Evolutionary conservation across 2,888 invertebrate genomes (phyloP).

Genomic region (Agriotes lineatus): DNA sequence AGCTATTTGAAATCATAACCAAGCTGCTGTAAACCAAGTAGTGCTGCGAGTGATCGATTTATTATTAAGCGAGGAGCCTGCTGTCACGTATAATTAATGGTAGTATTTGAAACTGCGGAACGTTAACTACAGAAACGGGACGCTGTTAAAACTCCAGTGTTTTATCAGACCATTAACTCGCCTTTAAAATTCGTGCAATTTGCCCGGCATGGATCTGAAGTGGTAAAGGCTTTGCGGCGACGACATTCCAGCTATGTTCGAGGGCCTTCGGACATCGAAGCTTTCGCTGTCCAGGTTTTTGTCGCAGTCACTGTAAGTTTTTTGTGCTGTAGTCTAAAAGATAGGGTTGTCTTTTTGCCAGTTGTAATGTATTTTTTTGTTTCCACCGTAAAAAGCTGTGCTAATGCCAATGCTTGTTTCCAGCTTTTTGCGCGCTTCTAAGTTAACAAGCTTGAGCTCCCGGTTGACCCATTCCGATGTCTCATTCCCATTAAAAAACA

Average conservation of each 20-base stretch:
- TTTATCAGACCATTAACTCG: neutral
- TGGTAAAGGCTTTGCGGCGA: constrained; percentile 1
- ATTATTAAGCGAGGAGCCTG: too few relatives aligned
- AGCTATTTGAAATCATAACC: too few relatives aligned
- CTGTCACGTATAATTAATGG: too few relatives aligned
- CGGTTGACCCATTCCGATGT: neutral
- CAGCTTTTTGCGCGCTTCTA: neutral
- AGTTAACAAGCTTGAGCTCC: neutral
- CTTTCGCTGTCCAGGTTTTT: constrained; percentile 80
- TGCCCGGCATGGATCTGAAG: constrained; percentile 14
- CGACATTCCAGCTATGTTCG: constrained; percentile 69
- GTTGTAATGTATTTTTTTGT: neutral
- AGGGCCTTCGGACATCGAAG: constrained; percentile 80
- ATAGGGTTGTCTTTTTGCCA: neutral
- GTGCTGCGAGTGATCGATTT: too few relatives aligned
- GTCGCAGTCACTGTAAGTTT: constrained; percentile 82
- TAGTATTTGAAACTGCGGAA: neutral
- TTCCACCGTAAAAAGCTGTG: neutral
- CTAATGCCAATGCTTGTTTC: neutral
- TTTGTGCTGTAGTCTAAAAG: constrained; percentile 9
- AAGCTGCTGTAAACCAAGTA: too few relatives aligned
- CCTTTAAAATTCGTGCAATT: neutral
- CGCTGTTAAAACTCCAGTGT: neutral
- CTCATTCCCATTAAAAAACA: neutral
- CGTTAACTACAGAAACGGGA: neutral